Base-by-base conservation (phyloP, 1,140 invertebrate species). In the Drosophila funebris region DNA sequence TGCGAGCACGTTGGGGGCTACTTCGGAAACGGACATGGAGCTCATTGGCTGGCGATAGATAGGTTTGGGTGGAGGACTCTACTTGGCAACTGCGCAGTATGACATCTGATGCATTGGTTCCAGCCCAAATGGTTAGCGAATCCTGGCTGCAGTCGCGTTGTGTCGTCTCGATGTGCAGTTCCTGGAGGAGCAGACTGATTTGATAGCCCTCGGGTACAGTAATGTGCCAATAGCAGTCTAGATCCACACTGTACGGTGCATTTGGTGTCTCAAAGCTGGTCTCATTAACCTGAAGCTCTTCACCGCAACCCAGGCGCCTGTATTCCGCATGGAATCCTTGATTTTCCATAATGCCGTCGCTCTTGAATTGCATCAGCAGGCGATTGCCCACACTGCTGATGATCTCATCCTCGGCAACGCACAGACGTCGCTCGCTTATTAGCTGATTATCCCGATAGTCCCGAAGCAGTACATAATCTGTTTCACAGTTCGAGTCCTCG, bases 221-320 rank as follows among this genome's bases (percentile, higher is more conserved):
- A 18, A 98, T 95, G 0, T 93, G 83, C 96, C 96, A 97, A 24
- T 94, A 93, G 80, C 97, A 97, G 73, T 95, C 94, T 52, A 94
- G 90, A 90, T 95, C 93, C 27, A 93, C 90, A 37, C 95, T 94
- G 91, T 96, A 97, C 0, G 90, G 87, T 3, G 73, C 72, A 44
- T 88, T 79, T 0, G 90, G 87, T 1, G 87, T 75, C 14, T 67
- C 58, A n/a, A 91, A 76, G 0, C n/a, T 1, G 1, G 3, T 81
- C 93, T 4, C 31, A 39, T 0, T 2, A 0, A 0, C 3, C 22
- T 0, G 50, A 0, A 89, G 27, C 16, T 62, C 60, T 8, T 72
- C 72, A 4, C 78, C 13, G 91, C 92, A 91, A 6, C 94, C 93
- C 73, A 92, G 13, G 0, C 93, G 69, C 14, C 81, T 62, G 91